Conservation (phyloP, 2,888 invertebrate genomes). For the Drosophila vallismaia region DNA sequence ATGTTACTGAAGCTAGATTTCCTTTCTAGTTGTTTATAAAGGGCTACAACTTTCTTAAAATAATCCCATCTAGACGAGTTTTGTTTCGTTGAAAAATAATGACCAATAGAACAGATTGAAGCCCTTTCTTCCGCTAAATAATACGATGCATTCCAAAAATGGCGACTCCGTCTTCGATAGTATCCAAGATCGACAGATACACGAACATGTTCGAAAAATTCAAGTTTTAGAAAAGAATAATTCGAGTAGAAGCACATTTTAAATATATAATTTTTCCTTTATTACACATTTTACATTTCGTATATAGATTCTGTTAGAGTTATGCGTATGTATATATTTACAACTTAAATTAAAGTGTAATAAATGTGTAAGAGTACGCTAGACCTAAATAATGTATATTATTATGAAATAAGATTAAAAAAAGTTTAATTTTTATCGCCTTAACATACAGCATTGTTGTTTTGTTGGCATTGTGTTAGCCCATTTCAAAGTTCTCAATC, state of each 20-base stretch:
- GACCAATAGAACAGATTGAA: no score
- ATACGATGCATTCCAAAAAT: no score
- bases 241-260: constrained; percentile 46
- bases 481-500: constrained; percentile 1
- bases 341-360: constrained; percentile 64
- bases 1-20: no score
- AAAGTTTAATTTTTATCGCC: constrained; percentile 57
- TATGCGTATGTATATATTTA: constrained; percentile 62
- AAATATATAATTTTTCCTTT: constrained; percentile 72
- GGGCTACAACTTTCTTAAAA: no score
- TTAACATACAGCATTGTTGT: constrained; percentile 13
- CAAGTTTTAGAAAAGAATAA: background rate
- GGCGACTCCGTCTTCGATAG: no score
- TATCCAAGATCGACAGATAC: no score
- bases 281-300: constrained; percentile 74
- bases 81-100: no score
- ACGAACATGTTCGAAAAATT: constrained; percentile 13
- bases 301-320: constrained; percentile 65
- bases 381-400: constrained; percentile 56
- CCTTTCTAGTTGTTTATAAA: no score
- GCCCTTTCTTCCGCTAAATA: no score
- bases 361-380: constrained; percentile 63
- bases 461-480: constrained; percentile 2
- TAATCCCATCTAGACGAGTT: no score
- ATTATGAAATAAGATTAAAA: constrained; percentile 67